These are phyloP conservation scores for Fopius arisanus DNA, from an alignment of 1,140 invertebrate species.

Conservation along the genomic window DNA sequence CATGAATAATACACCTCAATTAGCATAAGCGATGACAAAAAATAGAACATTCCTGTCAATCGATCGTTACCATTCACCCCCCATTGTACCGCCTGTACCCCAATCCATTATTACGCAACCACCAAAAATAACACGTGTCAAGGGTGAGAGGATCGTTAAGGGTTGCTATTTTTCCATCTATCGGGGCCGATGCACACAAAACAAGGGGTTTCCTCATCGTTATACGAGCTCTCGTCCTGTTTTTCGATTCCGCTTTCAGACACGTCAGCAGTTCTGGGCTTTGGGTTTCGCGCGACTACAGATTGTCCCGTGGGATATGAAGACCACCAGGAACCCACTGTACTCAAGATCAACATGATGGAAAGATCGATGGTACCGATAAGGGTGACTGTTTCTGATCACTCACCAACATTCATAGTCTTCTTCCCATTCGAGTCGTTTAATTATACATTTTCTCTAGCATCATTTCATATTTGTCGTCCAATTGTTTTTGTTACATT, in stretches of 20 bases:
- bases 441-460: not conserved
- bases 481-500: no score
- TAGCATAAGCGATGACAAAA: not conserved
- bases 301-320: conserved; percentile 46
- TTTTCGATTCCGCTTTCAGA: conserved; percentile 35
- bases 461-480: not conserved
- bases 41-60: not conserved
- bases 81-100: not conserved
- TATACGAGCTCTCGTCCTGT: not conserved
- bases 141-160: not conserved
- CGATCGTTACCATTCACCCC: conserved; percentile 11
- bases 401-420: conserved; percentile 33
- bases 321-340: not conserved
- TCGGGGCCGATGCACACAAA: not conserved
- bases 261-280: conserved; percentile 44
- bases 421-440: not conserved
- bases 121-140: conserved; percentile 18
- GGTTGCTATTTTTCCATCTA: not conserved
- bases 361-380: conserved; percentile 57
- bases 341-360: conserved; percentile 37
- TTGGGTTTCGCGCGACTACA: conserved; percentile 33
- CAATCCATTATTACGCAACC: conserved; percentile 4
- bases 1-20: not conserved
- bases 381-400: conserved; percentile 51
- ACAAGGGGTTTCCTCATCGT: not conserved